A percentile compares a stretch with the other conserved stretches of the same genome.
phyloP scores from a whole-genome alignment of 2,888 invertebrate species.

The Tetragonisca angustula region DNA sequence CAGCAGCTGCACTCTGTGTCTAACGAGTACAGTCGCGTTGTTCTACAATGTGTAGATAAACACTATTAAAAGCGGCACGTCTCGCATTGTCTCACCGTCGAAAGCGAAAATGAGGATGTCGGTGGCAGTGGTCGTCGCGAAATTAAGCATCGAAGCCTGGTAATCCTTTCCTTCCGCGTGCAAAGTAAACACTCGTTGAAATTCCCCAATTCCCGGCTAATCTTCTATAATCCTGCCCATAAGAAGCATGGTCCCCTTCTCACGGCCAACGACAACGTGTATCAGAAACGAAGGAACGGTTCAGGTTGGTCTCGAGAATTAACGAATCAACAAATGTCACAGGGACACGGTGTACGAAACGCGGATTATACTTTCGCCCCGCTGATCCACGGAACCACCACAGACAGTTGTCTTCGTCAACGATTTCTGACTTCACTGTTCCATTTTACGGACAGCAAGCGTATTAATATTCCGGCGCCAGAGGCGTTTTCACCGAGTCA shows the following conservation, averaged over 20 bases:
- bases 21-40: too few species aligned
- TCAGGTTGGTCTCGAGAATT: too few species aligned
- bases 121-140: background rate
- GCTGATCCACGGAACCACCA: background rate
- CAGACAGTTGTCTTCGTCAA: background rate
- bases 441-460: conserved; percentile 53
- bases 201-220: background rate
- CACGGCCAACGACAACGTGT: too few species aligned
- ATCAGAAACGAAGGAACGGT: too few species aligned
- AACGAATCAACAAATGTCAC: too few species aligned
- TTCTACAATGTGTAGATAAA: too few species aligned
- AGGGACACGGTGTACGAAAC: background rate
- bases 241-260: too few species aligned
- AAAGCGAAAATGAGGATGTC: too few species aligned
- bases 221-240: background rate
- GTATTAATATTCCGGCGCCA: conserved; percentile 62
- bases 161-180: background rate
- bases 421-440: conserved; percentile 1
- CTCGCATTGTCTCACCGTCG: too few species aligned
- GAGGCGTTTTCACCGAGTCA: conserved; percentile 72
- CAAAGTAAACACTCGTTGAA: background rate
- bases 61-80: too few species aligned
- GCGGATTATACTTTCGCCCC: background rate
- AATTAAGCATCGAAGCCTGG: background rate
- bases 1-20: too few species aligned